Evolutionary conservation across 2,113 vertebrate species (phyloP), one percentile per base, ranked within the genome.

Genomic region (Garra rufa): DNA sequence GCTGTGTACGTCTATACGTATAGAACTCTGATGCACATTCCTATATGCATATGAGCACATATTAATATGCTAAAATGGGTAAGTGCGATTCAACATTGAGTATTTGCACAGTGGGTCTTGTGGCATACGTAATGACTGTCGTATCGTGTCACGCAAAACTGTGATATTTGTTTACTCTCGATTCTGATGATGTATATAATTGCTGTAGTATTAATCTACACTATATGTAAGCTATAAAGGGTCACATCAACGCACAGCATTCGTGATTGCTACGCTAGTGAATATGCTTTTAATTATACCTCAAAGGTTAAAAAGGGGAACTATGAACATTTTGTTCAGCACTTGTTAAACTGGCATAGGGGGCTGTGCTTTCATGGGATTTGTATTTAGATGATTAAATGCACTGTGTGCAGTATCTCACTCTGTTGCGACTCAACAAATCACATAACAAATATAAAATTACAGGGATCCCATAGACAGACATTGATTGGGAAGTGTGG

Each of bases 21-120:
- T 57, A 63, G 7, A 41, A 63, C 76, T 44, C 38, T 79, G 24
- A 75, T 75, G 38, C 30, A 57, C 50, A 63, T 59, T n/a, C 9
- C n/a, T 24, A 1, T 26, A 26, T 59, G 50, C 24, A 4, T 26
- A 57, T 24, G 55, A 34, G 75, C 75, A 55, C 19, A 17, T 13
- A 61, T 43, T 59, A 17, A 43, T 78, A 41, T 59, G n/a, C 13
- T 26, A 17, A 14, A 78, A 41, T 6, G 28, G 21, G 21, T 41
- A 43, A 41, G 34, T 24, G 52, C 26, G 74, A 6, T 30, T 55
- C 21, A 69, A 69, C 65, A 38, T 21, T 69, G 19, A 11, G 48
- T 21, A 10, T 52, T 34, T 76, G 46, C 44, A 52, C 10, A 17
- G 24, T 30, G 44, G n/a, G 73, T 50, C 15, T 9, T 28, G 70